Percentiles rank a stretch among this genome's conserved stretches.
phyloP scores from a whole-genome alignment of 2,113 vertebrate genomes.

The Toxostoma redivivum region DNA sequence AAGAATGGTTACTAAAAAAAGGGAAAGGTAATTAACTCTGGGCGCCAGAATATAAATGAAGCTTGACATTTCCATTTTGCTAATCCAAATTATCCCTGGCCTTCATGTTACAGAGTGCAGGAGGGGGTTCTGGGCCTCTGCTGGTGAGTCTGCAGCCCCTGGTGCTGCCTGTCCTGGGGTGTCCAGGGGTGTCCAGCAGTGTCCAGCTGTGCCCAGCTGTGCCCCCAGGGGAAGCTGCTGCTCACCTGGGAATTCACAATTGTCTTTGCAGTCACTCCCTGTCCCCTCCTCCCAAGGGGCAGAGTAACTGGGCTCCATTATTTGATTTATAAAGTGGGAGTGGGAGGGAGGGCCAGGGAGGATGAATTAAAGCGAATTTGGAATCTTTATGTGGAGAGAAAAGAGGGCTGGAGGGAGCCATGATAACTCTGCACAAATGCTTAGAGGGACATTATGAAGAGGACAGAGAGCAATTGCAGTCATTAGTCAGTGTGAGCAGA shows the following conservation, averaged over 20 bases:
- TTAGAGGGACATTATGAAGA: slow-evolving; percentile 15
- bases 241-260: neutral
- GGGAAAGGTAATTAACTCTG: slow-evolving; percentile 39
- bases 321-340: neutral
- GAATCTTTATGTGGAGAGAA: slow-evolving; percentile 27
- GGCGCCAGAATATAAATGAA: slow-evolving; percentile 2
- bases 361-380: neutral
- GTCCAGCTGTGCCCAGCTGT: neutral
- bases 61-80: neutral
- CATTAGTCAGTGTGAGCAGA: slow-evolving; percentile 23
- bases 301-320: neutral
- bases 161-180: neutral
- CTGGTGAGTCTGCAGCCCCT: accelerated
- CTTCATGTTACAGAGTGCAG: neutral
- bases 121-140: neutral
- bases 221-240: neutral
- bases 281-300: neutral
- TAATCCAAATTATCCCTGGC: neutral
- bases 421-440: slow-evolving; percentile 38
- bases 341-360: slow-evolving; percentile 29
- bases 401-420: slow-evolving; percentile 38
- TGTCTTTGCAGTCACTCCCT: neutral
- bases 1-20: neutral
- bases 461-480: slow-evolving; percentile 57
- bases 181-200: neutral